phyloP scores from a whole-genome alignment of 1,140 invertebrate species.

The Ephestia elutella region DNA sequence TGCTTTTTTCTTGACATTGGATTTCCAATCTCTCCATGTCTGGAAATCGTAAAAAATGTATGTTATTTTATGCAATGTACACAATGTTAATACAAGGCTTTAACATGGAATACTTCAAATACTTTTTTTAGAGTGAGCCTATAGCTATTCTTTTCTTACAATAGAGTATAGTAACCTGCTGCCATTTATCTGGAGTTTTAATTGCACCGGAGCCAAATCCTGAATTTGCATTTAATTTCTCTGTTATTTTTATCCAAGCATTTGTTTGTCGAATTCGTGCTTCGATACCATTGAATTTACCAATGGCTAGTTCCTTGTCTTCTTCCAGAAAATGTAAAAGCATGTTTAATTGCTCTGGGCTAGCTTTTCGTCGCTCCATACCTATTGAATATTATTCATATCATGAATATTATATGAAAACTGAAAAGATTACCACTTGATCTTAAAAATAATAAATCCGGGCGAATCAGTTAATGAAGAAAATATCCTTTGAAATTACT shows the following conservation, averaged over 20 bases:
- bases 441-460: too few species aligned
- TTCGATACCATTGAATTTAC: slow-evolving; percentile 39
- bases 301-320: slow-evolving; percentile 43
- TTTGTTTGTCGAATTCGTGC: slow-evolving; percentile 41
- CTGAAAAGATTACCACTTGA: too few species aligned
- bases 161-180: slow-evolving; percentile 26
- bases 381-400: too few species aligned
- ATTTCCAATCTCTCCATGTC: slow-evolving; percentile 52
- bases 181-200: slow-evolving; percentile 49
- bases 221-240: slow-evolving; percentile 44
- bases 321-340: slow-evolving; percentile 43
- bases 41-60: slow-evolving; percentile 13
- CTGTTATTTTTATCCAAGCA: slow-evolving; percentile 46
- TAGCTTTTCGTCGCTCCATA: slow-evolving; percentile 48
- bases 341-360: slow-evolving; percentile 45
- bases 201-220: slow-evolving; percentile 45
- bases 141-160: too few species aligned
- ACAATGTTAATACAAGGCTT: too few species aligned
- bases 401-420: too few species aligned
- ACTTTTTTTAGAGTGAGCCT: too few species aligned
- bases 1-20: slow-evolving; percentile 48
- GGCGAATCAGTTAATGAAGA: too few species aligned
- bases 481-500: too few species aligned
- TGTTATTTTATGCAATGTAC: slow-evolving; percentile 5
- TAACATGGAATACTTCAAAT: too few species aligned